phyloP scores from a whole-genome alignment of 1,140 invertebrate genomes.

The Carcinoscorpius rotundicauda region DNA sequence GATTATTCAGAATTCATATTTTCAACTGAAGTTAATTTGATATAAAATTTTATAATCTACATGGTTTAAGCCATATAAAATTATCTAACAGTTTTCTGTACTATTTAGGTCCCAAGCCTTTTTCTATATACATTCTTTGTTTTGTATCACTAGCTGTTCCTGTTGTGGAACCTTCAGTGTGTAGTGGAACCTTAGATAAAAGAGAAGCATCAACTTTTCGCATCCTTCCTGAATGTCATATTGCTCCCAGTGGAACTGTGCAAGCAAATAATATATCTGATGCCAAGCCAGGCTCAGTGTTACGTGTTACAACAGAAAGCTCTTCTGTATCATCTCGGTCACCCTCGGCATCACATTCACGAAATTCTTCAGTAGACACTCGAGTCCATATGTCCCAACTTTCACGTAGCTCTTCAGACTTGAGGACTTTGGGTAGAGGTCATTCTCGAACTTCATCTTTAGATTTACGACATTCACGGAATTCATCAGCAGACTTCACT shows the following conservation, averaged over 20 bases:
- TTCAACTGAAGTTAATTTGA: too few relatives aligned
- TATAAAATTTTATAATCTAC: too few relatives aligned
- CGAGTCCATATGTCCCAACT: slow-evolving; percentile 38
- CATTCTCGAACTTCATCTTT: slow-evolving; percentile 69
- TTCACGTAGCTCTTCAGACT: slow-evolving; percentile 23
- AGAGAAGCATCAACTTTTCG: slow-evolving; percentile 8
- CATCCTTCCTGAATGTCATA: background rate
- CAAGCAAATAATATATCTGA: slow-evolving; percentile 3
- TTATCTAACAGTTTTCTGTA: too few relatives aligned
- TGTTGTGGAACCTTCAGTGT: slow-evolving; percentile 3
- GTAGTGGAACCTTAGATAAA: slow-evolving; percentile 7
- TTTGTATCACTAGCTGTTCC: slow-evolving; percentile 9
- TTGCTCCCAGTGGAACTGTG: background rate
- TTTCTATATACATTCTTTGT: background rate
- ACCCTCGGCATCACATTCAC: slow-evolving; percentile 40
- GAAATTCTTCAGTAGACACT: slow-evolving; percentile 67
- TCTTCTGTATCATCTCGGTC: background rate
- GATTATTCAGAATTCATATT: too few relatives aligned
- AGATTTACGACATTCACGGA: slow-evolving; percentile 55
- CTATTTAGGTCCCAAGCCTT: too few relatives aligned
- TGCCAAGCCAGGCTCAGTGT: slow-evolving; percentile 13
- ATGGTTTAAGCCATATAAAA: too few relatives aligned
- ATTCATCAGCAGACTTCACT: slow-evolving; percentile 62
- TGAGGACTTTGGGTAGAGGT: slow-evolving; percentile 29
- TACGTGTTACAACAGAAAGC: slow-evolving; percentile 12